A percentile compares a stretch with the other conserved stretches of the same genome.
Conservation (phyloP, 2,888 invertebrate species). For the Deilephila elpenor region DNA sequence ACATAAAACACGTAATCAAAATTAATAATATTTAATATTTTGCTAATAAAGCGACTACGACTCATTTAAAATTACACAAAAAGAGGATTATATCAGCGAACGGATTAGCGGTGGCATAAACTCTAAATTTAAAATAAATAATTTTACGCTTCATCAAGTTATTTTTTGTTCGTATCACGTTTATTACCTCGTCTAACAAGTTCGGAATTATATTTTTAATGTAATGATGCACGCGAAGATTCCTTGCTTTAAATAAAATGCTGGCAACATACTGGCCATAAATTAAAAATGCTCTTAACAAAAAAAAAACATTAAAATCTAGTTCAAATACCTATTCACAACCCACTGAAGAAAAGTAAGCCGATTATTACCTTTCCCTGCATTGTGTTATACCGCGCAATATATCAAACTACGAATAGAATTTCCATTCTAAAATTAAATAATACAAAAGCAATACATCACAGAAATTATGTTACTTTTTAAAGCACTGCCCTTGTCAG, state of each 20-base stretch:
- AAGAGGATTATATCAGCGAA: conserved; percentile 17
- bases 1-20: conserved; percentile 10
- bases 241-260: background rate
- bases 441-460: conserved; percentile 59
- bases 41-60: conserved; percentile 1
- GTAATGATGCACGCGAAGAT: background rate
- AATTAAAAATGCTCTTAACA: background rate
- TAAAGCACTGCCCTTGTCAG: conserved; percentile 61
- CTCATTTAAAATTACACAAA: background rate
- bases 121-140: conserved; percentile 16
- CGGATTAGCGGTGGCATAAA: background rate
- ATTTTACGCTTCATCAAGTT: conserved; percentile 10
- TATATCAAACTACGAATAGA: conserved; percentile 44
- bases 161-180: background rate
- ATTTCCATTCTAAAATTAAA: conserved; percentile 52
- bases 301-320: conserved; percentile 24
- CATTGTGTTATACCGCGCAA: conserved; percentile 29
- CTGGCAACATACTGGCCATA: background rate
- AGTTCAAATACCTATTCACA: conserved; percentile 24
- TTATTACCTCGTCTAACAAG: conserved; percentile 21
- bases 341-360: background rate
- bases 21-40: background rate
- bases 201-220: conserved; percentile 7
- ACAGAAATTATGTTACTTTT: conserved; percentile 61
- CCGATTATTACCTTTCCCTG: conserved; percentile 16